Percentiles rank a stretch among this genome's conserved stretches.
phyloP scores from a whole-genome alignment of 2,888 invertebrate species.

The Elegia similella region DNA sequence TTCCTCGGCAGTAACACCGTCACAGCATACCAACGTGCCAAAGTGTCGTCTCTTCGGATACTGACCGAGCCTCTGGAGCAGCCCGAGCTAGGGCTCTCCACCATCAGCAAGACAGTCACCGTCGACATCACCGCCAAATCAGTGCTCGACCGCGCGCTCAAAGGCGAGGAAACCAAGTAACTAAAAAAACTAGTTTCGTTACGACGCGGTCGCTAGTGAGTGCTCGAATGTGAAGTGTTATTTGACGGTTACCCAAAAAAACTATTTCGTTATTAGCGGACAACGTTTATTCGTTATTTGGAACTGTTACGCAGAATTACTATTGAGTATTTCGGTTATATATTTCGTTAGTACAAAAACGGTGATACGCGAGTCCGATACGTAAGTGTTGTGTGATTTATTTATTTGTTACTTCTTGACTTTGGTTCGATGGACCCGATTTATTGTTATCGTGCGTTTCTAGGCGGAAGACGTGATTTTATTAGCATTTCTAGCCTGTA shows the following conservation, averaged over 20 bases:
- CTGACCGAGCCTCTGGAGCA: constrained; percentile 50
- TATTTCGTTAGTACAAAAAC: constrained; percentile 39
- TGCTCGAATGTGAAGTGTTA: constrained; percentile 1
- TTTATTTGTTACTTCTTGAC: constrained; percentile 14
- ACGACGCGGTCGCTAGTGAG: neutral
- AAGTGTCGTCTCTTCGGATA: constrained; percentile 92
- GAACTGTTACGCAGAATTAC: constrained; percentile 18
- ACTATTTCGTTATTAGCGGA: neutral
- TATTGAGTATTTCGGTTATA: constrained; percentile 31
- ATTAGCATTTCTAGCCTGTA: too few relatives aligned
- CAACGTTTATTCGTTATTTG: neutral
- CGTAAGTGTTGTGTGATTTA: constrained; percentile 15
- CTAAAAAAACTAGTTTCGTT: too few relatives aligned
- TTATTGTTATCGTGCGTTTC: neutral
- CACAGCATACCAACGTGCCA: constrained; percentile 94
- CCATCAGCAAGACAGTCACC: constrained; percentile 75
- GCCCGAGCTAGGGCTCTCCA: constrained; percentile 51
- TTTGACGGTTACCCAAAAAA: neutral
- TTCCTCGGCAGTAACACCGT: constrained; percentile 93
- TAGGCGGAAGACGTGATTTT: too few relatives aligned
- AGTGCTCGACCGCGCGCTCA: constrained; percentile 63
- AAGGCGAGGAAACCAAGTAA: constrained; percentile 54
- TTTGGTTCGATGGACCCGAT: neutral
- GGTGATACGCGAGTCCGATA: constrained; percentile 28
- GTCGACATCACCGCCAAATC: constrained; percentile 72